Base-by-base conservation (phyloP, 2,888 invertebrate genomes). In the Apotomis capreana region DNA sequence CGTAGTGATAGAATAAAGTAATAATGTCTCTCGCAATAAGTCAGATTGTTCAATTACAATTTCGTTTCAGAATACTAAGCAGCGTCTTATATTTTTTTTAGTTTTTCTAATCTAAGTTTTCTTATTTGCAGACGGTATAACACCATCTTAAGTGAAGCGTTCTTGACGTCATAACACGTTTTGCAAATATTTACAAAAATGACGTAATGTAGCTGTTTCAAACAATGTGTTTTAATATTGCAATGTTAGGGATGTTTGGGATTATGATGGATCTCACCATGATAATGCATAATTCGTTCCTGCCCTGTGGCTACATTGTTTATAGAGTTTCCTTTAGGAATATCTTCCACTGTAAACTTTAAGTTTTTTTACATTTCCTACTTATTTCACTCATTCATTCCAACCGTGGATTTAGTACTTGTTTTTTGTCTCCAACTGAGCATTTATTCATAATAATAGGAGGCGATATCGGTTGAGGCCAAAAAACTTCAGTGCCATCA, bases 401-500 rank as follows among this genome's bases (percentile, higher is more conserved):
- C 4, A 4, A 26, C 46, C n/a, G 49, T 36, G n/a, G 26, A 26
- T 2, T 26, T 36, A 12, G n/a, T 60, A 26, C 10, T 46, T 62
- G 49, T 51, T 58, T 62, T 69, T 69, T 69, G 49, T 49, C 26
- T 8, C 57, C 12, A 58, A 58, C 57, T 49, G n/a, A 37, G 10
- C 26, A 58, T 3, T 37, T 58, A 6, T 65, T 60, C 2, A 55
- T 61, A 65, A 70, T 61, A 54, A 54, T 70, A 60, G 46, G 13
- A 52, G 60, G 46, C 44, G 13, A 52, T 59, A 37, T 60, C 55
- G 49, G 54, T 4, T 8, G 13, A 9, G n/a, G 15, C 12, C 57
- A 64, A 68, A 72, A 65, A 72, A 68, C 62, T 57, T 52, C 58
- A 72, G 57, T 72, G 71, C 57, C 58, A 54, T 72, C 58, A 72